Evolutionary conservation across 2,113 vertebrate species (phyloP).

Genomic region (Cygnus buccinator): DNA sequence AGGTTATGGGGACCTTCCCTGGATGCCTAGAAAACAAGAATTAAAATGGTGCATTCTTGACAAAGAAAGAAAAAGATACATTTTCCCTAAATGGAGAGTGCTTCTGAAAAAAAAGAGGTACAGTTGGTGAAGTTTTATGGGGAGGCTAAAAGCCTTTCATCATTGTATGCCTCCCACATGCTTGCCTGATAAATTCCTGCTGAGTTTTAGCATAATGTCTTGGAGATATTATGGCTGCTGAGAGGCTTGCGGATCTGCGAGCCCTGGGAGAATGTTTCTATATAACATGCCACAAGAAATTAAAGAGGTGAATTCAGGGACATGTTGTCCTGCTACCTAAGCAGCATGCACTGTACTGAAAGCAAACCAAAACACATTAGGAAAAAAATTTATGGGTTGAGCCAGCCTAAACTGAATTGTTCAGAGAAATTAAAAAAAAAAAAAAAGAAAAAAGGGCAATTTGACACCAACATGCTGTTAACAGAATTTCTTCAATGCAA

Average conservation of each 20-base stretch:
- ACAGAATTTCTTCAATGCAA: background rate
- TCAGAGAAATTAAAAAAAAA: background rate
- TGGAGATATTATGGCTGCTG: background rate
- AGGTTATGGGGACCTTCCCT: background rate
- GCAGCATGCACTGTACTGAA: background rate
- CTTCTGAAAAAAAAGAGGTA: background rate
- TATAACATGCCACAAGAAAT: background rate
- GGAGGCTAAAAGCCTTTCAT: background rate
- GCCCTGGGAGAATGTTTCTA: background rate
- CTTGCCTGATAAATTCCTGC: background rate
- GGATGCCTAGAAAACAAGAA: background rate
- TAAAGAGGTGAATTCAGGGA: background rate
- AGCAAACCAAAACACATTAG: background rate
- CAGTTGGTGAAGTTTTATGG: background rate
- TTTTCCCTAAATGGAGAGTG: background rate
- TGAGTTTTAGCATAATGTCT: background rate
- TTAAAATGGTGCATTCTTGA: background rate
- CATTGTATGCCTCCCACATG: accelerated
- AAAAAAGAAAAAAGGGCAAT: background rate
- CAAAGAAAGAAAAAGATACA: background rate
- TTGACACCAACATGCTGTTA: background rate
- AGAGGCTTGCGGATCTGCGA: background rate
- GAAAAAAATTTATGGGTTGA: background rate
- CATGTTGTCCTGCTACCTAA: background rate
- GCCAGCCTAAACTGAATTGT: background rate